Conservation (phyloP, 2,888 invertebrate genomes). For the Acleris laterana region DNA sequence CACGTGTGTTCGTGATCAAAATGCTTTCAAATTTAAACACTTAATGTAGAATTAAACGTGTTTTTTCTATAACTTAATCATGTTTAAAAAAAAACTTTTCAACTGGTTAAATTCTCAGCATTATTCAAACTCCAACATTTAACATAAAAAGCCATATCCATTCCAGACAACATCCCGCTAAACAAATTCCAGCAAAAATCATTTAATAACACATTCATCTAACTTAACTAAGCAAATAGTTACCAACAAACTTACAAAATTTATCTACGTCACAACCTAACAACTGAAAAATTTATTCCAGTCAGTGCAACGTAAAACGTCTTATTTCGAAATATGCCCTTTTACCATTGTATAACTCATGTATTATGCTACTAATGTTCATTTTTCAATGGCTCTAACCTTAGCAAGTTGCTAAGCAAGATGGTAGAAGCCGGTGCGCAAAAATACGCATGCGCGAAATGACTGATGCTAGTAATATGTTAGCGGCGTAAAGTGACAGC, state of each 20-base stretch:
- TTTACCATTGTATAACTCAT: background rate
- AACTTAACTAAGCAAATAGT: constrained; percentile 19
- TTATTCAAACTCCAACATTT: no score
- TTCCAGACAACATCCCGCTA: no score
- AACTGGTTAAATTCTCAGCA: no score
- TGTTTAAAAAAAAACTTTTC: no score
- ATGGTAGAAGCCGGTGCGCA: constrained; percentile 47
- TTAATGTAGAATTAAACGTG: no score
- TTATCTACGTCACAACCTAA: constrained; percentile 27
- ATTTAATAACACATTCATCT: no score
- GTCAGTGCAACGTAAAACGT: constrained; percentile 28
- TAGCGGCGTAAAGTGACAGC: constrained; percentile 63
- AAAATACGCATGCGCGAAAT: constrained; percentile 49
- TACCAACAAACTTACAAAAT: constrained; percentile 23
- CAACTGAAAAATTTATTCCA: constrained; percentile 30
- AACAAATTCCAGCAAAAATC: no score
- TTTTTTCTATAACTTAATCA: no score
- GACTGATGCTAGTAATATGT: constrained; percentile 66
- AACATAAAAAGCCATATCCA: no score
- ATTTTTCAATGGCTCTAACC: constrained; percentile 29
- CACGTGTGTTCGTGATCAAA: no score
- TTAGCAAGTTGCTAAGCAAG: constrained; percentile 33
- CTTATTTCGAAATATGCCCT: constrained; percentile 5
- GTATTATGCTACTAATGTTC: constrained; percentile 39
- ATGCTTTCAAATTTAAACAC: no score